Percentiles rank a stretch among this genome's conserved stretches.
Conservation (phyloP, 2,888 invertebrate genomes). For the Epiblema foenella region DNA sequence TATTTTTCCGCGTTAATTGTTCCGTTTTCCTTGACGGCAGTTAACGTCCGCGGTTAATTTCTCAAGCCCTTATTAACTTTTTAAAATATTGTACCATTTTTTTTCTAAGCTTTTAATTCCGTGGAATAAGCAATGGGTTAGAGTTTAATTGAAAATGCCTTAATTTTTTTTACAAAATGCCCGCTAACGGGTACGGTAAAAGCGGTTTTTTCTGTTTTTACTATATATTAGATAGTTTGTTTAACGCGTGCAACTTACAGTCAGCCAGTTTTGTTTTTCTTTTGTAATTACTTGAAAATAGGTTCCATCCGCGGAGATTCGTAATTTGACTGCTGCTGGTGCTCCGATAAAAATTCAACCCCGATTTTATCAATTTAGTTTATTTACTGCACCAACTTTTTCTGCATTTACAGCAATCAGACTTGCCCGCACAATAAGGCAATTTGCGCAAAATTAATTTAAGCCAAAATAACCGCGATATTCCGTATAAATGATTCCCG, state of each 20-base stretch:
- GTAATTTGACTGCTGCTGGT: background rate
- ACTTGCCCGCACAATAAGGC: slow-evolving; percentile 21
- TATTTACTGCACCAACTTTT: background rate
- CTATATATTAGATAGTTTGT: too few relatives aligned
- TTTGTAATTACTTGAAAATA: background rate
- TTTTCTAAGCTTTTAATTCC: slow-evolving; percentile 18
- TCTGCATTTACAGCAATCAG: background rate
- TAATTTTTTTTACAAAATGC: background rate
- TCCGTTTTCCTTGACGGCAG: slow-evolving; percentile 46
- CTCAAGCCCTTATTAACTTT: slow-evolving; percentile 30
- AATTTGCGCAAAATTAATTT: slow-evolving; percentile 33
- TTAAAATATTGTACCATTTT: slow-evolving; percentile 3
- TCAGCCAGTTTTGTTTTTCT: too few relatives aligned
- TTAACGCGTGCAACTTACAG: too few relatives aligned
- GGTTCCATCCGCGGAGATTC: background rate
- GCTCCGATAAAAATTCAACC: background rate
- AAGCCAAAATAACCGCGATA: slow-evolving; percentile 35
- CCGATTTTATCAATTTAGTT: background rate
- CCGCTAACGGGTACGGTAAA: background rate
- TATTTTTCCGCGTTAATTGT: slow-evolving; percentile 56
- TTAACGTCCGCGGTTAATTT: slow-evolving; percentile 46
- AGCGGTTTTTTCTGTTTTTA: background rate
- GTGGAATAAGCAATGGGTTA: background rate
- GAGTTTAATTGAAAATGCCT: background rate
- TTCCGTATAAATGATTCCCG: slow-evolving; percentile 36